These are phyloP conservation scores for Lophochroa leadbeateri DNA, from an alignment of 2,113 vertebrate species.

Conservation along the genomic window DNA sequence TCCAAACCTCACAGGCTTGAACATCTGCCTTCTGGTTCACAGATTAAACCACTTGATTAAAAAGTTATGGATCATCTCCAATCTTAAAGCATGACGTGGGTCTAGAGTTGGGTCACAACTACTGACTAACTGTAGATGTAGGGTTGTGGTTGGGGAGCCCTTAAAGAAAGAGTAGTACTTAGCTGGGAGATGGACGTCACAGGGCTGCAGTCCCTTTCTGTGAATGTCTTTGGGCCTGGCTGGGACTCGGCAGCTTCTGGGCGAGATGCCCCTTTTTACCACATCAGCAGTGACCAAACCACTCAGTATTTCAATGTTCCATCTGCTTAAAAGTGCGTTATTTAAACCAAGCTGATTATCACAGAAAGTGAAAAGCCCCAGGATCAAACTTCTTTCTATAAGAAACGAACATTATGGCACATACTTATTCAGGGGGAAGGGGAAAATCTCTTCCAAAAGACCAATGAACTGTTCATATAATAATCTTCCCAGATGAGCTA, in stretches of 20 bases:
- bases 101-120: not conserved
- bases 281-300: not conserved
- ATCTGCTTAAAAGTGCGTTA: not conserved
- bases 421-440: not conserved
- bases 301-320: not conserved
- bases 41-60: not conserved
- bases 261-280: not conserved
- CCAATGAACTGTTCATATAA: not conserved
- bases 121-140: not conserved
- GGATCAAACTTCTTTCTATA: not conserved
- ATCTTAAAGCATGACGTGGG: fast-evolving
- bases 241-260: not conserved
- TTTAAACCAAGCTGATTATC: not conserved
- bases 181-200: not conserved
- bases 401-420: not conserved
- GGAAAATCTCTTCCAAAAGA: not conserved
- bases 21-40: not conserved
- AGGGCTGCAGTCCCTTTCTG: not conserved
- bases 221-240: not conserved
- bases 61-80: fast-evolving
- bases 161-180: not conserved
- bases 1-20: fast-evolving
- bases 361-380: not conserved
- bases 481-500: not conserved
- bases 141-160: not conserved